Evolutionary conservation across 2,888 invertebrate genomes (phyloP), one percentile per base, ranked within the genome.

Genomic region (Heteropelma amictum): DNA sequence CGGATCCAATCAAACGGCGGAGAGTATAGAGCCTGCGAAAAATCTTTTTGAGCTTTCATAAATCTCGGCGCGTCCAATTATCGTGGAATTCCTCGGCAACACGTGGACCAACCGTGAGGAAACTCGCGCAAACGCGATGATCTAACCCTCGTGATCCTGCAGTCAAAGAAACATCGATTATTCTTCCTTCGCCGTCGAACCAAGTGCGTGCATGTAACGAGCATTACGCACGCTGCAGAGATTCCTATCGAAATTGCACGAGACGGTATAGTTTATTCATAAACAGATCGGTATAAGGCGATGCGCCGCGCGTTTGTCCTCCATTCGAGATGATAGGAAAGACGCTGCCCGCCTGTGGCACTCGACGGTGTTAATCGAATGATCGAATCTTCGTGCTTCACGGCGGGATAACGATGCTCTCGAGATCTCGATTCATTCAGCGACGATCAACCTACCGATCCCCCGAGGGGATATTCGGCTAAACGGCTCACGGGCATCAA

Each of bases 401-500:
- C n/a, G n/a, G n/a, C n/a, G n/a, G 19, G 65, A 65, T 71, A 58
- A 8, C 72, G 72, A 72, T 60, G 33, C 14, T 38, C 54, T 30
- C 28, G 35, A 51, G 54, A 33, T 56, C 45, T 40, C 38, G 61
- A n/a, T 14, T 28, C 33, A 58, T 26, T 42, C 63, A 73, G 68
- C 68, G 69, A 69, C 60, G 70, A 74, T 65, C 64, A 60, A 65
- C 58, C 38, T 17, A 2, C 1, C 26, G 40, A 17, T 60, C 61
- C 75, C 67, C 75, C 47, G 64, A 58, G 75, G 71, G 56, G 35
- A 75, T 71, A 75, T 75, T 65, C 75, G 71, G 63, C 71, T 35
- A 71, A 75, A 49, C 54, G 63, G 75, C 75, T 75, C 71, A 71
- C 71, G 71, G 75, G 71, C 75, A 67, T 67, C 71, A 26, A 21